Base-by-base conservation (phyloP, 2,888 invertebrate species). In the Cecidostiba fungosa region DNA sequence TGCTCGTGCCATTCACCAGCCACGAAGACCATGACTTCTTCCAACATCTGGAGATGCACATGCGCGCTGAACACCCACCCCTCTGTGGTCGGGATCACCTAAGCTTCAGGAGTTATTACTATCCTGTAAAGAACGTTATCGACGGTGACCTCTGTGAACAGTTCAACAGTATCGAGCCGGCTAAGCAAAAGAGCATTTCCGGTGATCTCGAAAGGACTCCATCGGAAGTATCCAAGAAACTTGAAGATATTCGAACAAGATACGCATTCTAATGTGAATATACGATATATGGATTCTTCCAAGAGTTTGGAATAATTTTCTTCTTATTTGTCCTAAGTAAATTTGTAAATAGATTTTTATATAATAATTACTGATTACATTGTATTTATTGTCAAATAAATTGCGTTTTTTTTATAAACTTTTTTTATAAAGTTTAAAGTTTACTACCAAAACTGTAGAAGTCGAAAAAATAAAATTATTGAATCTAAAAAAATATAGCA, bases 61-160 rank as follows among this genome's bases (percentile, higher is more conserved):
- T 99, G 98, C 95, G 99, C 79, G 98, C 98, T 88, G 99, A 99
- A 93, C 97, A 99, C 94, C 96, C 98, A 0, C 99, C 99, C 0
- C 94, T 99, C 0, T 99, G 99, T 94, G 99, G 99, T 0, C 95
- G 99, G 29, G 99, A 99, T 94, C 99, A 99, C 93, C 95, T 99
- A 43, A 98, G 99, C 0, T 99, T 97, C 94, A 95, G 99, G 90
- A 26, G 66, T 86, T 99, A 98, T 91, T 99, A 99, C 94, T 99
- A 98, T 93, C 99, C 99, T 54, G 98, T 99, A 50, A 98, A 98
- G 96, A 99, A 98, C 94, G 98, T 99, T 0, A 97, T 99, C 89
- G 99, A 99, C 93, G 99, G 99, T 3, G 99, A 99, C 94, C 95
- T 99, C 76, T 99, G 99, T 93, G 99, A 99, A 94, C 99, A 99